These are phyloP conservation scores for Cerastis leucographa DNA, from an alignment of 2,888 invertebrate species.

Conservation along the genomic window DNA sequence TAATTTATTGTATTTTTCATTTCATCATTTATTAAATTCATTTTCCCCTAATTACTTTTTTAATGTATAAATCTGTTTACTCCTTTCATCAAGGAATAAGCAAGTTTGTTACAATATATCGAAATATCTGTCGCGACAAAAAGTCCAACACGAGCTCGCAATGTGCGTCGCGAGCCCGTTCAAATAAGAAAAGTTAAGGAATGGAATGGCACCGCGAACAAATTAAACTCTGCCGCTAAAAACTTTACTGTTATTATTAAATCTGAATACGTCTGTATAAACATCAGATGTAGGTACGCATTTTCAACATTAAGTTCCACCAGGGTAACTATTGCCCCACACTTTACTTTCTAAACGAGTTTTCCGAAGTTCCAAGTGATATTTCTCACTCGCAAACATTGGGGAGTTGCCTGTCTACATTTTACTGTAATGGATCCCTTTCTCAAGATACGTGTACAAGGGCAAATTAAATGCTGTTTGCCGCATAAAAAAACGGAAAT, in stretches of 20 bases:
- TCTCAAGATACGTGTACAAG: not conserved
- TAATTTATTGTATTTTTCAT: too few species aligned
- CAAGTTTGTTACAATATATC: too few species aligned
- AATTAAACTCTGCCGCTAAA: conserved; percentile 46
- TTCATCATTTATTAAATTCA: too few species aligned
- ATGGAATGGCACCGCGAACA: conserved; percentile 43
- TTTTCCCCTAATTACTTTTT: too few species aligned
- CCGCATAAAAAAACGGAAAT: not conserved
- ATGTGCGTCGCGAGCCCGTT: conserved; percentile 40
- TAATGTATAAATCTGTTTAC: too few species aligned
- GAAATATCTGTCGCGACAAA: conserved; percentile 45
- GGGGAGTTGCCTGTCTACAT: not conserved
- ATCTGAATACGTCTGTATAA: conserved; percentile 44
- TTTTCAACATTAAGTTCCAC: conserved; percentile 13
- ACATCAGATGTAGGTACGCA: conserved; percentile 7
- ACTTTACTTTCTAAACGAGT: conserved; percentile 26
- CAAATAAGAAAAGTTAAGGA: conserved; percentile 64
- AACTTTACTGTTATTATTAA: conserved; percentile 56
- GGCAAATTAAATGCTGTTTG: not conserved
- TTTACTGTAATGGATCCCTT: conserved; percentile 1
- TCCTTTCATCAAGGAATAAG: too few species aligned
- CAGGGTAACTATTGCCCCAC: conserved; percentile 25
- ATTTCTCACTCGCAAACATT: conserved; percentile 27
- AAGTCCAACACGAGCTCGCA: conserved; percentile 45
- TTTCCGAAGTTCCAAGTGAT: conserved; percentile 27